These are phyloP conservation scores for Biston stratarius DNA, from an alignment of 2,888 invertebrate genomes.

Conservation along the genomic window DNA sequence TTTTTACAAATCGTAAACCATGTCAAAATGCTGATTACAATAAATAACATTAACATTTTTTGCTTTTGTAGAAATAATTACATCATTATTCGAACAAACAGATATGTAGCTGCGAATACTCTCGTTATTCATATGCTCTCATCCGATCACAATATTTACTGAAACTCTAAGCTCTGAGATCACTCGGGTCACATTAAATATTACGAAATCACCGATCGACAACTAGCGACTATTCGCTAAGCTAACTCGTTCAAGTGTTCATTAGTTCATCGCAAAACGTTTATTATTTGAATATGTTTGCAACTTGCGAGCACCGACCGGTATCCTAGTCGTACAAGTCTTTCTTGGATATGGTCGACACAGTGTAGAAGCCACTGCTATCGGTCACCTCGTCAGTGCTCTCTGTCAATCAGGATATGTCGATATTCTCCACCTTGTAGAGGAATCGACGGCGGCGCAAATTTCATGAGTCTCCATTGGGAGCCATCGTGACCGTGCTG, in stretches of 20 bases:
- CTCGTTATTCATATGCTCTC: slow-evolving; percentile 9
- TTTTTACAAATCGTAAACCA: neutral
- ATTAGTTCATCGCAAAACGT: slow-evolving; percentile 39
- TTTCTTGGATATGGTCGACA: slow-evolving; percentile 74
- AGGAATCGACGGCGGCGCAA: slow-evolving; percentile 75
- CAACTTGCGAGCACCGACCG: slow-evolving; percentile 39
- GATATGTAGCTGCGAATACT: slow-evolving; percentile 27
- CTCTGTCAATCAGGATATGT: slow-evolving; percentile 84
- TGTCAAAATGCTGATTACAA: neutral
- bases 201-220: slow-evolving; percentile 35
- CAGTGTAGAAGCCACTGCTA: slow-evolving; percentile 76
- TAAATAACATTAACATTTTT: slow-evolving; percentile 5
- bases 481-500: slow-evolving; percentile 84
- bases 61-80: neutral
- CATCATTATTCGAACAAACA: slow-evolving; percentile 13
- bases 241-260: slow-evolving; percentile 26
- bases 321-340: slow-evolving; percentile 70
- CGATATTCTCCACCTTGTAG: slow-evolving; percentile 75
- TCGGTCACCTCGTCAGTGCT: slow-evolving; percentile 82
- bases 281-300: slow-evolving; percentile 21
- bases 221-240: slow-evolving; percentile 30
- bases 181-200: slow-evolving; percentile 51
- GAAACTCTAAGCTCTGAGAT: slow-evolving; percentile 69
- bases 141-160: slow-evolving; percentile 34
- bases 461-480: slow-evolving; percentile 82